Conservation (phyloP, 1,140 invertebrate genomes). For the Pristionchus pacificus region DNA sequence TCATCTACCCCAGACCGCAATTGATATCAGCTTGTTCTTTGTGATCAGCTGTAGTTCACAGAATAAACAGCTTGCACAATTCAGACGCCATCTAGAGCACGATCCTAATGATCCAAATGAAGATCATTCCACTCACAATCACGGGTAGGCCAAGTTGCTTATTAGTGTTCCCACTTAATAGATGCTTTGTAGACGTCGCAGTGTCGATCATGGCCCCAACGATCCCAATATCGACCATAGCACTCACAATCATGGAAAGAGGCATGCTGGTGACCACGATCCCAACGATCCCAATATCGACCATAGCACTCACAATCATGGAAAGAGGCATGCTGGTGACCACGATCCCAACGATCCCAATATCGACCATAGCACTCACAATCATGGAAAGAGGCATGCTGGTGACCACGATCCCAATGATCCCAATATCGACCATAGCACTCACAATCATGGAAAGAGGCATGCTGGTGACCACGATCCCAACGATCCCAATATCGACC, state of each 20-base stretch:
- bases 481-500: background rate
- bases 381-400: background rate
- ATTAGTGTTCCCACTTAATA: too few relatives aligned
- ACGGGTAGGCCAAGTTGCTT: background rate
- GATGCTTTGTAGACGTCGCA: background rate
- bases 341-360: background rate
- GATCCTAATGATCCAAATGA: background rate
- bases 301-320: background rate
- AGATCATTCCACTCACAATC: background rate
- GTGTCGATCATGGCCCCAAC: background rate
- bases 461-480: background rate
- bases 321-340: too few relatives aligned
- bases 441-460: background rate
- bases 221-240: background rate
- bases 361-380: background rate
- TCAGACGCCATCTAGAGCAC: background rate
- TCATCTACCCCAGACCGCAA: too few relatives aligned
- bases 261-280: background rate
- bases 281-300: background rate
- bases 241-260: background rate
- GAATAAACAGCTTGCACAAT: background rate
- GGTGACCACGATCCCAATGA: background rate
- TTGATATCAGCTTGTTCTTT: too few relatives aligned
- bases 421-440: background rate
- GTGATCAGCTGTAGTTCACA: too few relatives aligned